phyloP scores from a whole-genome alignment of 2,113 vertebrate species.

The Colinus virginianus region DNA sequence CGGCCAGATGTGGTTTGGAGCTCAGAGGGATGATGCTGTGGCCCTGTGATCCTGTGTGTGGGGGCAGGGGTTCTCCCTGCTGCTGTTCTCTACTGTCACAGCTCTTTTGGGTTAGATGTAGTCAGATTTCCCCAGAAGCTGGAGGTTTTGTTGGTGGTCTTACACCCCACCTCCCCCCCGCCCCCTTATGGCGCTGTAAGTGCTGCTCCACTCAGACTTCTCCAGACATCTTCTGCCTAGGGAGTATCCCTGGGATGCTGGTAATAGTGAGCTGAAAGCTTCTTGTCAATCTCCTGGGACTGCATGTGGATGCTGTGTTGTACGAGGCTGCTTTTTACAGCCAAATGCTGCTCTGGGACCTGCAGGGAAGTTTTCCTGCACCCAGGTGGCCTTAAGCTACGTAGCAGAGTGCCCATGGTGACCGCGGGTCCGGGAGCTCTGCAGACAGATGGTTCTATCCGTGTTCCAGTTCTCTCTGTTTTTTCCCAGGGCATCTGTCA shows the following conservation, averaged over 20 bases:
- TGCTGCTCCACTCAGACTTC: not conserved
- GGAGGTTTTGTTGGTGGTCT: not conserved
- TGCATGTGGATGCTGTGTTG: not conserved
- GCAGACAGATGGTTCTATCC: not conserved
- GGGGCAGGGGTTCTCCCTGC: not conserved
- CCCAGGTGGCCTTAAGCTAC: not conserved
- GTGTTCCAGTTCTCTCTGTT: not conserved
- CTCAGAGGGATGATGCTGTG: not conserved
- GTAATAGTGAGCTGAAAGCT: not conserved
- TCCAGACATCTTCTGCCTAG: not conserved
- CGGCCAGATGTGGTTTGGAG: not conserved
- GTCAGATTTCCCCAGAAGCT: not conserved
- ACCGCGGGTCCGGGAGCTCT: not conserved
- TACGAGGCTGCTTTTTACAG: not conserved
- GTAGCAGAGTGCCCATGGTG: not conserved
- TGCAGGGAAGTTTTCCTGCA: not conserved
- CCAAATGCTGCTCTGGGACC: not conserved
- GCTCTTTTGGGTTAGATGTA: not conserved
- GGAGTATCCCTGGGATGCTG: not conserved
- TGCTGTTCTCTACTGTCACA: not conserved
- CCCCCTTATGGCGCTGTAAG: not conserved
- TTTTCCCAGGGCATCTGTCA: constrained; percentile 89
- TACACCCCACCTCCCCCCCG: too few species aligned
- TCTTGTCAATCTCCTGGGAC: not conserved
- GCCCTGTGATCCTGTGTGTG: not conserved